phyloP scores from a whole-genome alignment of 2,113 vertebrate genomes.

The Brevimyrus niger region DNA sequence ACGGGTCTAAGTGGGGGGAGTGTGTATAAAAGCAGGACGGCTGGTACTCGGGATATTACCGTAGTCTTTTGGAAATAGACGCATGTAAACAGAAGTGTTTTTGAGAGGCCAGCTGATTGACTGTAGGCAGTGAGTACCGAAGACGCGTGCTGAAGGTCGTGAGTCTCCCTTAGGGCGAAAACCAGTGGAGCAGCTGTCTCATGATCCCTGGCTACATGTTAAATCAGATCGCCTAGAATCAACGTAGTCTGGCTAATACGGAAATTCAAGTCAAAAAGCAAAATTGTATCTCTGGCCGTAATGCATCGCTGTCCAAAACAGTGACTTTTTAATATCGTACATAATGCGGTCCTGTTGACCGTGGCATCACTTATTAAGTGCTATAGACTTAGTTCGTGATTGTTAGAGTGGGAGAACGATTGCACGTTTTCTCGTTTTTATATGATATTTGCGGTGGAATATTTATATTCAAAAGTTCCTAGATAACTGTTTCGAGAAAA shows the following conservation, averaged over 20 bases:
- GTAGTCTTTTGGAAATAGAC: neutral
- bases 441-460: neutral
- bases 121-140: neutral
- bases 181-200: neutral
- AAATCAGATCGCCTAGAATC: neutral
- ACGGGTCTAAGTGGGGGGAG: neutral
- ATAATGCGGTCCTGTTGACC: conserved; percentile 13
- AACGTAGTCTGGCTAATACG: neutral
- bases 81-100: conserved; percentile 7
- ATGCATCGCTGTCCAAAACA: conserved; percentile 11
- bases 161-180: conserved; percentile 2
- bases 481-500: conserved; percentile 32
- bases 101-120: neutral
- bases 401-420: neutral
- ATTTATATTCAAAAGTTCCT: conserved; percentile 46
- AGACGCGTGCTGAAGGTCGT: neutral
- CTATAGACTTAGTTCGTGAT: neutral
- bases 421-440: neutral
- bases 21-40: neutral
- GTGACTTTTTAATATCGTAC: conserved; percentile 26
- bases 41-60: neutral
- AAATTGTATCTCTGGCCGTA: conserved; percentile 24
- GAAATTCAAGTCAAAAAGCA: conserved; percentile 14
- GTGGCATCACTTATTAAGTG: neutral
- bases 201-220: conserved; percentile 12